Base-by-base conservation (phyloP, 2,797 vertebrate species). In the Chanos chanos region DNA sequence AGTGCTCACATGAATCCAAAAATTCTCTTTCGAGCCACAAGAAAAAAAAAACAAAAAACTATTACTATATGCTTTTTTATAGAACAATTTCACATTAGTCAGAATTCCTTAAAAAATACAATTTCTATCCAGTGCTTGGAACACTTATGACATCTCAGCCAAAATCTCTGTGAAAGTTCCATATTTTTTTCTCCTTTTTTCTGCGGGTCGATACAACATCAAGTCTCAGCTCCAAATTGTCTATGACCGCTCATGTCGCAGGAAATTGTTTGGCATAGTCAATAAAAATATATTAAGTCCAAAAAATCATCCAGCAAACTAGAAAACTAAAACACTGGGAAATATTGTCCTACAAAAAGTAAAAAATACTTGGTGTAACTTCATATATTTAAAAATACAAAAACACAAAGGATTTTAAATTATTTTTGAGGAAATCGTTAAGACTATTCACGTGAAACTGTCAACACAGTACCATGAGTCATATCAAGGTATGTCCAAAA, bases 111-210 rank as follows among this genome's bases (percentile, higher is more conserved):
- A n/a, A 95, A 96, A 94, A 96, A 97, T 96, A 97, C 93, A 93
- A 96, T 98, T 96, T 94, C 94, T 97, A 96, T 99, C 97, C 96
- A 99, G 97, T 99, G 97, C 94, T 96, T 94, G 91, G 90, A 96
- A 97, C 95, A 98, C 94, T 94, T 94, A 91, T 72, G 90, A 96
- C 95, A 94, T n/a, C n/a, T n/a, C n/a, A n/a, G n/a, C n/a, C 89
- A 93, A 92, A 78, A 89, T 94, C 92, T 93, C 90, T 90, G 89
- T 81, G 83, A 91, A 91, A 94, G 90, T 92, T 85, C 81, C 62
- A 73, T 72, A 49, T 45, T 86, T 76, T 79, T 80, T 72, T 77
- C 82, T 61, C 37, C 85, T 79, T 75, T 50, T 61, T 51, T 72
- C 70, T 74, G 80, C 48, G 33, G 60, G 60, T 34, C 62, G 83